Evolutionary conservation across 2,797 vertebrate species (phyloP).

Genomic region (Syncerus caffer): DNA sequence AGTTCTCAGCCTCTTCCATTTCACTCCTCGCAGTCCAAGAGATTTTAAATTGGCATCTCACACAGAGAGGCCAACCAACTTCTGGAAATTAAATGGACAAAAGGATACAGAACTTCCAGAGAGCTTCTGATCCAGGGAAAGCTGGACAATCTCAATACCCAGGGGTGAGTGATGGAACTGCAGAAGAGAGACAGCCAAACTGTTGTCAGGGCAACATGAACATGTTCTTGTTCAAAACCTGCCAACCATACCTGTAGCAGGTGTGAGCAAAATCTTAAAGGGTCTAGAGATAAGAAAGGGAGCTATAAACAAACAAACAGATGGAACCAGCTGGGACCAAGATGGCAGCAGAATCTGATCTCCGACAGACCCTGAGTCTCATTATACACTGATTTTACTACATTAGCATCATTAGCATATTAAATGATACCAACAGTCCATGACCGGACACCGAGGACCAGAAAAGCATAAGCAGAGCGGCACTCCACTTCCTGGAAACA

Average conservation of each 20-base stretch:
- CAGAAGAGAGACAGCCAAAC: neutral
- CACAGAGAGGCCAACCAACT: neutral
- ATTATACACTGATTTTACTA: neutral
- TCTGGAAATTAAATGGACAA: neutral
- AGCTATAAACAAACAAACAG: neutral
- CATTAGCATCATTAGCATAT: neutral
- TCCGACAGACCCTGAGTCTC: neutral
- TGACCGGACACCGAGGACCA: fast-evolving
- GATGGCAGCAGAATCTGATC: neutral
- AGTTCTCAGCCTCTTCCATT: neutral
- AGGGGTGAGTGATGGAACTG: neutral
- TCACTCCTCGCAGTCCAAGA: neutral
- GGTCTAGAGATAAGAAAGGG: neutral
- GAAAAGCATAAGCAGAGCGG: neutral
- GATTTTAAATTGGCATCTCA: neutral
- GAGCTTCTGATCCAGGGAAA: neutral
- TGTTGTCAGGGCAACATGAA: neutral
- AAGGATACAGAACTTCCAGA: neutral
- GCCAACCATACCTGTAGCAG: neutral
- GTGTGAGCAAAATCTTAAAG: neutral
- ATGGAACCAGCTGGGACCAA: neutral
- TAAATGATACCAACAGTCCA: neutral
- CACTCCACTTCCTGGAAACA: neutral
- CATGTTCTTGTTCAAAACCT: neutral
- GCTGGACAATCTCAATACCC: fast-evolving